phyloP scores from a whole-genome alignment of 1,140 invertebrate genomes.

The Akabosia matsudoensis region DNA sequence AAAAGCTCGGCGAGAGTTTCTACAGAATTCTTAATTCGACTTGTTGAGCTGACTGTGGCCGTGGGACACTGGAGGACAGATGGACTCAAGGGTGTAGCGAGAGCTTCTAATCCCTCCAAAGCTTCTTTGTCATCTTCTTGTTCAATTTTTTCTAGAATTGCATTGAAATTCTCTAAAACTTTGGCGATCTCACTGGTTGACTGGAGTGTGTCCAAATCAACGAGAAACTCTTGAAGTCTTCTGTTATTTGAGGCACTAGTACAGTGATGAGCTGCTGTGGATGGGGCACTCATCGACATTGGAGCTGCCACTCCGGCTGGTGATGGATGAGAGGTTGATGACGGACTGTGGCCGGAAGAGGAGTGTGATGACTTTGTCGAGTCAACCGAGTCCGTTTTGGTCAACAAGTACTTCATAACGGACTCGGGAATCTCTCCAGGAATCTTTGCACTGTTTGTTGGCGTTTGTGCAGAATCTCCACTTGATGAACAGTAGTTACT shows the following conservation, averaged over 20 bases:
- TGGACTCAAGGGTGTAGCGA: not conserved
- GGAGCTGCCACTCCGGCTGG: not conserved
- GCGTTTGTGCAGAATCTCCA: not conserved
- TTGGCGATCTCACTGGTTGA: constrained; percentile 38
- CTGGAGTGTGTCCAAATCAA: constrained; percentile 32
- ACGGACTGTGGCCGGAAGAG: not conserved
- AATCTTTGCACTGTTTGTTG: not conserved
- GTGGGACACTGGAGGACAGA: constrained; percentile 1
- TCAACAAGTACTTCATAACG: constrained; percentile 9
- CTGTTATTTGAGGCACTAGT: not conserved
- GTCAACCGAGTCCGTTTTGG: constrained; percentile 11
- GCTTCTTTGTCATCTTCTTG: constrained; percentile 25
- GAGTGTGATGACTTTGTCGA: not conserved
- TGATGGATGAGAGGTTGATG: constrained; percentile 5
- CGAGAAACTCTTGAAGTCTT: constrained; percentile 26
- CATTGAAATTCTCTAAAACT: constrained; percentile 42
- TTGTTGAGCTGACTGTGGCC: not conserved
- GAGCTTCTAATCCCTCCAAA: not conserved
- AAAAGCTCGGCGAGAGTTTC: constrained; percentile 6
- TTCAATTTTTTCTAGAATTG: constrained; percentile 38
- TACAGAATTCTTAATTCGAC: not conserved
- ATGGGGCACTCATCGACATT: not conserved
- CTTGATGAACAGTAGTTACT: not conserved
- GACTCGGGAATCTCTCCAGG: constrained; percentile 11
- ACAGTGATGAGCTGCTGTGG: not conserved